Evolutionary conservation across 2,888 invertebrate species (phyloP), one percentile per base, ranked within the genome.

Genomic region (Ischnura elegans): DNA sequence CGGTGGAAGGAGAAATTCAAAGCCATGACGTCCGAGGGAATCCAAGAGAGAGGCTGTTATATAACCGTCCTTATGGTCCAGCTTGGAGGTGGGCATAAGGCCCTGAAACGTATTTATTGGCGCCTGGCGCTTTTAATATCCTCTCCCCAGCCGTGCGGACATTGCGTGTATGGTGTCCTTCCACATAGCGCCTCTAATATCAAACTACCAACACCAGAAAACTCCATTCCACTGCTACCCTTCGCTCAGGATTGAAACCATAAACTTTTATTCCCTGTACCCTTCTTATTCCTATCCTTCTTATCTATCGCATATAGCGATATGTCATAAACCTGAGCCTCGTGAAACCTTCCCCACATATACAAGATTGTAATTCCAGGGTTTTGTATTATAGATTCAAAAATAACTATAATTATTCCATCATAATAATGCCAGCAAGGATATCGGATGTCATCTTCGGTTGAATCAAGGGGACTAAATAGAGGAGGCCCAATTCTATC

Each of bases 41-140:
- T 51, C 55, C 21, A 42, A 25, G 87, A 25, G 42, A 55, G 42
- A 55, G 55, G 42, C 3, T 55, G 87, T 87, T 87, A 87, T 87
- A 21, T 87, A 42, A 25, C 19, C 87, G 55, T 55, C 87, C 51
- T 45, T 25, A 86, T 8, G 86, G 76, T 29, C 10, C 76, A 10
- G 16, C 76, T n/a, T 36, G 45, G 86, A 45, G 86, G 86, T 86
- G 45, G 46, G 46, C 46, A 13, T n/a, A 86, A 55, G 51, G 55
- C 87, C 19, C 42, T 42, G 55, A 87, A 87, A 87, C 87, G 87
- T 87, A 87, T 87, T 87, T 87, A 87, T 55, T 55, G 87, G 87
- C 87, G 55, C 87, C 87, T 29, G 87, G 42, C 87, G 87, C 87
- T 87, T 87, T 87, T 87, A 87, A 87, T 87, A 46, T 46, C 86